Base-by-base conservation (phyloP, 2,113 vertebrate species). In the Cebus imitator region DNA sequence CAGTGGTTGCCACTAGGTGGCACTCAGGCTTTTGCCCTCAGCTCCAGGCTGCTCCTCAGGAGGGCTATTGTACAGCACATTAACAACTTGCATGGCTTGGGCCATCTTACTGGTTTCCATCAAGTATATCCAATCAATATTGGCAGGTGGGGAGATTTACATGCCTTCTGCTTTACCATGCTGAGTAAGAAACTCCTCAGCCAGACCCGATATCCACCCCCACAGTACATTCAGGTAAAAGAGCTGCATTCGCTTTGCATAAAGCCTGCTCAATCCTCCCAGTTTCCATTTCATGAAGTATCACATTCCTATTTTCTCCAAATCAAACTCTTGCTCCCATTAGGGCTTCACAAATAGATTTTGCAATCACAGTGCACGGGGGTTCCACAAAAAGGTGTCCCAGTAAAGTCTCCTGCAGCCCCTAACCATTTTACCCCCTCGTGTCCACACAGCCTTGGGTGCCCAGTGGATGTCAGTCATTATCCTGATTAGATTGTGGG, bases 1-100 rank as follows among this genome's bases (percentile, higher is more conserved):
- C 50, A 90, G 45, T 18, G 70, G 27, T 57, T 37, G 72, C 91
- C 95, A 84, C 83, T 52, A 88, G 93, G 72, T 68, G 97, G 66
- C 93, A 55, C 61, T 58, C 43, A 18, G 30, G 55, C 83, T 58
- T 79, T 66, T 57, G 87, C 61, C n/a, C 7, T 78, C 27, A 75
- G 7, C 85, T 66, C n/a, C 40, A 13, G 25, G 4, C 30, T 13
- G 35, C 1, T 4, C 25, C 72, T 18, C 30, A 1, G 0, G 1
- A 35, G 37, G 16, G 40, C 27, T 50, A 9, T 21, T 2, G 10
- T 25, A 5, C 0, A 21, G 16, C 27, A 12, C 48, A 75, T 30
- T 10, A 55, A 80, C 21, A 14, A 4, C 75, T 76, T 18, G 75
- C 27, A 10, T 30, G 17, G 73, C 40, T 55, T 9, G 23, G 21